phyloP scores from a whole-genome alignment of 2,888 invertebrate genomes.

The Calameuta pallipes region DNA sequence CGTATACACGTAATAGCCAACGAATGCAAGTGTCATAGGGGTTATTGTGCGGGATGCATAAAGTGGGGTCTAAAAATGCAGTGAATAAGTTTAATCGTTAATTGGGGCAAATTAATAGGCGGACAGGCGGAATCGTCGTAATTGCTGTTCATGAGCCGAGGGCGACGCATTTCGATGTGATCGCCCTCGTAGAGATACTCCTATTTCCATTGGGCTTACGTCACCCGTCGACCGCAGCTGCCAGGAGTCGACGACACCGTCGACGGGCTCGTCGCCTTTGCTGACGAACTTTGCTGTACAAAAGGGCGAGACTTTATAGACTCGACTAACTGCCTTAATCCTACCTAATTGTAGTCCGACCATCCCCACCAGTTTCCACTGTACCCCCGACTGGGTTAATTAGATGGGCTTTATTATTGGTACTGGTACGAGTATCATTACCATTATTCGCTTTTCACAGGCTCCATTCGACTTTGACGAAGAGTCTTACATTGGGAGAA shows the following conservation, averaged over 20 bases:
- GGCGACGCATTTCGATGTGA: neutral
- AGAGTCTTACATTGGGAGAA: neutral
- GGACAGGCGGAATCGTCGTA: neutral
- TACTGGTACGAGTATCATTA: neutral
- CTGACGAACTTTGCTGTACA: neutral
- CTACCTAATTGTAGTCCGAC: neutral
- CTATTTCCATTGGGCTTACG: constrained; percentile 1
- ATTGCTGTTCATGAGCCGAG: constrained; percentile 2
- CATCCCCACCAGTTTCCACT: neutral
- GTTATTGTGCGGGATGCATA: neutral
- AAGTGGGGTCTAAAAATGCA: neutral
- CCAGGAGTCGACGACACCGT: neutral
- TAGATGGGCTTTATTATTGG: neutral
- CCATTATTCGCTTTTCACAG: neutral
- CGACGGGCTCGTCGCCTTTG: neutral
- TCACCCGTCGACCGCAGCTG: neutral
- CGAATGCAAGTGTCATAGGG: neutral
- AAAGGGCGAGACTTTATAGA: neutral
- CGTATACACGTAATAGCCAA: neutral
- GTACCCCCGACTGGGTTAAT: neutral
- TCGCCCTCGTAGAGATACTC: neutral
- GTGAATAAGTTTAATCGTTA: neutral
- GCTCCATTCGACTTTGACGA: neutral
- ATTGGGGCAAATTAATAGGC: constrained; percentile 1
- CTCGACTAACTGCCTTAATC: neutral